Base-by-base conservation (phyloP, 2,797 vertebrate genomes). In the Labeo calbasu region DNA sequence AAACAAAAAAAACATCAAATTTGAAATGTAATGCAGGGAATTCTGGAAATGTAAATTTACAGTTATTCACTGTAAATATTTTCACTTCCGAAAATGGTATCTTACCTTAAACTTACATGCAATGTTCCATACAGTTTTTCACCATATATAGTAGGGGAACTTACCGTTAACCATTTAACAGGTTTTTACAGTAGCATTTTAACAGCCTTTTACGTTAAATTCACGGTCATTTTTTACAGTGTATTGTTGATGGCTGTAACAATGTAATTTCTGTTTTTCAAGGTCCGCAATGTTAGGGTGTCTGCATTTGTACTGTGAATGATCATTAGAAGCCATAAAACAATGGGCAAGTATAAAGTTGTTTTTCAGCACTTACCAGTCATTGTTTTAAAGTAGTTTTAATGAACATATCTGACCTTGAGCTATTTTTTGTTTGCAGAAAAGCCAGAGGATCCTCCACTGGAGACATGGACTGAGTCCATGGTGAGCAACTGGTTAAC, bases 401-500 rank as follows among this genome's bases (percentile, higher is more conserved):
- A 48, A 6, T 43, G 1, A 70, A 61, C 23, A 59, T 13, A 68
- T 36, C 7, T 79, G 12, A 51, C 46, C 13, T 36, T 63, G 0
- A 10, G 0, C 12, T 25, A 5, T 78, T 77, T 59, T 87, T 59
- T 25, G 0, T 23, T 25, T 82, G 89, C 88, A 88, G 87, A 90
- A 2, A 12, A 85, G 75, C 50, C 43, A 71, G 48, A 88, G 12
- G 85, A 53, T 0, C 61, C 89, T 70, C 89, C 92, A 36, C 75
- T 93, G 72, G 81, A 89, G 43, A 71, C 89, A 69, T 97, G 96
- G 96, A 94, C 85, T 25, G 95, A 95, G 89, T 89, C 89, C 63
- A 82, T 96, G 0, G 96, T 97, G 61, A 94, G 90, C 77, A 68
- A 51, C 1, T 97, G 96, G 96, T 91, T 97, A 11, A 89, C 82